phyloP scores from a whole-genome alignment of 2,113 vertebrate genomes.

The Anhinga anhinga region DNA sequence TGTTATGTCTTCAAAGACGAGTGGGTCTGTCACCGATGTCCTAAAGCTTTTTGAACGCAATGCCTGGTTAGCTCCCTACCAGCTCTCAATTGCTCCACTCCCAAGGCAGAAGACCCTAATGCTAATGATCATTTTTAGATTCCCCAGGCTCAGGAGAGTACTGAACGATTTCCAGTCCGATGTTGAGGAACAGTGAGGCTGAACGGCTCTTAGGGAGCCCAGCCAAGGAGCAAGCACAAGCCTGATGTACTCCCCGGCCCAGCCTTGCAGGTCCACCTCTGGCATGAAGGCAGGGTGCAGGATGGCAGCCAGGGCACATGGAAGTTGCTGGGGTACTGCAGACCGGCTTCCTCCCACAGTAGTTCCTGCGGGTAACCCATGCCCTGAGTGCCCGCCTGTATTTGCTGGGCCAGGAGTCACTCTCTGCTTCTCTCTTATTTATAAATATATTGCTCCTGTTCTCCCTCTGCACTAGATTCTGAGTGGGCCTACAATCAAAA shows the following conservation, averaged over 20 bases:
- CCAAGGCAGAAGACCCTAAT: not conserved
- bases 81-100: not conserved
- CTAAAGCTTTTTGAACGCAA: not conserved
- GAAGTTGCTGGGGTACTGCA: not conserved
- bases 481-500: not conserved
- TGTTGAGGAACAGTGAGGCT: not conserved
- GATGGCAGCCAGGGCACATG: accelerated
- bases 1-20: not conserved
- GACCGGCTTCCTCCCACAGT: not conserved
- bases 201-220: not conserved
- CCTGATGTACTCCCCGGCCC: not conserved
- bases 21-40: not conserved
- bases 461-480: not conserved
- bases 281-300: not conserved
- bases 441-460: not conserved
- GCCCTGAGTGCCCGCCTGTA: not conserved
- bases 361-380: not conserved
- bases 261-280: not conserved
- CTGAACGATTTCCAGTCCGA: accelerated
- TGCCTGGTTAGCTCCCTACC: not conserved
- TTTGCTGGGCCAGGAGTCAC: not conserved
- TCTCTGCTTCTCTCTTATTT: not conserved
- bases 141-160: not conserved
- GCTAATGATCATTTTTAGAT: not conserved
- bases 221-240: not conserved